These are phyloP conservation scores for Minunthozetes semirufus DNA, from an alignment of 2,888 invertebrate genomes.

Conservation along the genomic window DNA sequence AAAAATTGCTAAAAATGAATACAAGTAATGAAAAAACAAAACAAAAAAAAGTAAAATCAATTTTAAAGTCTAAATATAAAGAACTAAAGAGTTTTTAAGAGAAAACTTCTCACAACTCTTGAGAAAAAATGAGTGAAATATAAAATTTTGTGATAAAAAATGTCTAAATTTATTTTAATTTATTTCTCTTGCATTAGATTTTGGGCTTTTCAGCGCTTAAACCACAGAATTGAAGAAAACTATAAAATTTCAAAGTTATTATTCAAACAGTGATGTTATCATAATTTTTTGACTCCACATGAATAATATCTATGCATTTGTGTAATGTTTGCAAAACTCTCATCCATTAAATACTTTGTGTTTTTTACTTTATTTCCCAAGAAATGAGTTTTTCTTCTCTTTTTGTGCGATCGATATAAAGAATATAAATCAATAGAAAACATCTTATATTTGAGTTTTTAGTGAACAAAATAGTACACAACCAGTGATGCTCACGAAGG, in stretches of 20 bases:
- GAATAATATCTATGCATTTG: conserved; percentile 2
- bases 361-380: background rate
- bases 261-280: background rate
- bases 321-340: conserved; percentile 8
- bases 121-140: too few relatives aligned
- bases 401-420: background rate
- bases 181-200: background rate
- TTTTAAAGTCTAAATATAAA: too few relatives aligned
- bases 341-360: conserved; percentile 16
- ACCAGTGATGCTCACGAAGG: too few relatives aligned
- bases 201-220: too few relatives aligned
- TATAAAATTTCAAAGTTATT: background rate
- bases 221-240: background rate
- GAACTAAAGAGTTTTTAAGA: too few relatives aligned
- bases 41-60: too few relatives aligned
- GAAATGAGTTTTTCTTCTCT: conserved; percentile 7
- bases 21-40: too few relatives aligned
- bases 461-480: too few relatives aligned
- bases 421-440: conserved; percentile 8
- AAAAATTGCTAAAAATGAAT: too few relatives aligned
- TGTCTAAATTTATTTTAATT: background rate
- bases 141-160: too few relatives aligned
- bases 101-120: too few relatives aligned
- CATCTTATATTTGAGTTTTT: background rate
- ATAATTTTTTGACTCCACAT: background rate